Conservation (phyloP, 1,140 invertebrate species). For the Heterodera schachtii region DNA sequence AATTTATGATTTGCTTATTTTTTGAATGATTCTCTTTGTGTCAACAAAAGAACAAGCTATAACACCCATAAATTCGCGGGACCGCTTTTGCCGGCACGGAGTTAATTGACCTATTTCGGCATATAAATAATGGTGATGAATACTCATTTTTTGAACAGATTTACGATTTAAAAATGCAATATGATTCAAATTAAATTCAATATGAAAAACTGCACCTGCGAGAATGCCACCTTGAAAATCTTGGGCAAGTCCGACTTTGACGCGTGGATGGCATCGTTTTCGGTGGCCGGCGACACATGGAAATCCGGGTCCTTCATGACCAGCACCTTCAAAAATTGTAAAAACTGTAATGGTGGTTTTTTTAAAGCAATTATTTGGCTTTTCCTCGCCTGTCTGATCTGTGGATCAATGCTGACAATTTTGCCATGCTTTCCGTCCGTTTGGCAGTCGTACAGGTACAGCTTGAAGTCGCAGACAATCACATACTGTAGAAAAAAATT, state of each 20-base stretch:
- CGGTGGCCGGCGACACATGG: constrained; percentile 87
- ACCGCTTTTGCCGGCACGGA: too few species aligned
- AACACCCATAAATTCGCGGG: too few species aligned
- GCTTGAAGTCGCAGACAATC: constrained; percentile 97
- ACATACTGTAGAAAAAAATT: constrained; percentile 73
- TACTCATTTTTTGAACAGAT: too few species aligned
- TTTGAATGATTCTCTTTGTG: too few species aligned
- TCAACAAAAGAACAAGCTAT: too few species aligned
- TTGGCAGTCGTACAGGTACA: constrained; percentile 96
- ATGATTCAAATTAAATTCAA: too few species aligned
- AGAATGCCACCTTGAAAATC: constrained; percentile 88
- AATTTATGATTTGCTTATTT: too few species aligned
- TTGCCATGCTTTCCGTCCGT: constrained; percentile 81
- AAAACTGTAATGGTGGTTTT: too few species aligned
- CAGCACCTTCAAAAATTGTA: constrained; percentile 51
- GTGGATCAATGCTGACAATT: constrained; percentile 71
- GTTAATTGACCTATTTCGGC: too few species aligned
- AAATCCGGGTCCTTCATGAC: constrained; percentile 82
- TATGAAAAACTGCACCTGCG: constrained; percentile 32
- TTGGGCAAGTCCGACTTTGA: constrained; percentile 98
- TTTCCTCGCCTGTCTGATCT: constrained; percentile 54
- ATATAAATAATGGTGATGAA: too few species aligned
- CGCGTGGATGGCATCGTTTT: constrained; percentile 97
- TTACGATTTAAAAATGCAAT: too few species aligned
- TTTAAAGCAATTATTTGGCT: constrained; percentile 54